Percentiles rank a stretch among this genome's conserved stretches.
phyloP scores from a whole-genome alignment of 2,888 invertebrate species.

The Leptinotarsa rubiginosa region DNA sequence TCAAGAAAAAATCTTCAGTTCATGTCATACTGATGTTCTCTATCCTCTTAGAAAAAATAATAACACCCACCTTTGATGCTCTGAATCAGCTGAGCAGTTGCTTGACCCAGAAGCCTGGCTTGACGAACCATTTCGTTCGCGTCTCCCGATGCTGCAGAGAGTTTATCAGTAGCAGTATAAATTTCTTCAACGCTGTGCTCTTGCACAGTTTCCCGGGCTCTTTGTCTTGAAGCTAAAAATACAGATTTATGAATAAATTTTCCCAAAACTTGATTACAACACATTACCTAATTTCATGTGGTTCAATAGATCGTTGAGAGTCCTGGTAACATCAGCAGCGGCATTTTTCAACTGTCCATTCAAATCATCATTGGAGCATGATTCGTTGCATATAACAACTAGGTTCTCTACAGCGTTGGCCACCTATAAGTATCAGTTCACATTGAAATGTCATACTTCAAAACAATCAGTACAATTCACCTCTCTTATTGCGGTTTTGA shows the following conservation, averaged over 20 bases:
- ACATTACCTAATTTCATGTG: constrained; percentile 83
- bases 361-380: constrained; percentile 75
- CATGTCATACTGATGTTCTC: too few relatives aligned
- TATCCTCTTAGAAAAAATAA: too few relatives aligned
- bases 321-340: constrained; percentile 88
- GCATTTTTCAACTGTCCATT: constrained; percentile 84
- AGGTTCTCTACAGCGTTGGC: constrained; percentile 91
- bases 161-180: constrained; percentile 87
- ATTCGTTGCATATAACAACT: constrained; percentile 83
- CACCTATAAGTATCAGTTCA: constrained; percentile 67
- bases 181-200: constrained; percentile 89
- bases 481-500: constrained; percentile 91
- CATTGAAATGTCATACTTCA: not conserved
- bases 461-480: constrained; percentile 20
- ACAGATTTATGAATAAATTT: not conserved
- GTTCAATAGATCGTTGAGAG: constrained; percentile 88
- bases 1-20: too few relatives aligned
- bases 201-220: constrained; percentile 75
- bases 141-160: constrained; percentile 87
- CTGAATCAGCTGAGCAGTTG: constrained; percentile 93
- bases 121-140: constrained; percentile 95
- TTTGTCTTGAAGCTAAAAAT: constrained; percentile 69
- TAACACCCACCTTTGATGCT: constrained; percentile 77
- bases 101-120: constrained; percentile 90
- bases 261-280: not conserved